A percentile compares a stretch with the other conserved stretches of the same genome.
Evolutionary conservation across 1,140 invertebrate genomes (phyloP).

Genomic region (Zeugodacus cucurbitae): DNA sequence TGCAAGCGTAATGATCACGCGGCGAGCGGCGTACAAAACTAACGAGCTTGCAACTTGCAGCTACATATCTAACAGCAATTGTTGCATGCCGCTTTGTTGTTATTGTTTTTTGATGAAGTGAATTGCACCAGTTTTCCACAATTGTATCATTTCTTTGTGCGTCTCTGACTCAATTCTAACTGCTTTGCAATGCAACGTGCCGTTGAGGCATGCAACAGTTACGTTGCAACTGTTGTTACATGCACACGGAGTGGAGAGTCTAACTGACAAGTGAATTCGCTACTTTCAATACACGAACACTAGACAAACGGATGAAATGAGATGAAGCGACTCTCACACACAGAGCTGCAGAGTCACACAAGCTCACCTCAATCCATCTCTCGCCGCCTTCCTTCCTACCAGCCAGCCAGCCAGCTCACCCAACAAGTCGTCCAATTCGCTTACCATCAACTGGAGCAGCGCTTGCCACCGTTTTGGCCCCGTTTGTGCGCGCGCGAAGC

Average conservation of each 20-base stretch:
- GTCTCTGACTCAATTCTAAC: not conserved
- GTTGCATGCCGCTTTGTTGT: not conserved
- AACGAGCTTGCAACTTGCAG: not conserved
- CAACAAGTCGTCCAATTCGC: not conserved
- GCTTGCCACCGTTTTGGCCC: not conserved
- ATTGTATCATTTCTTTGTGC: not conserved
- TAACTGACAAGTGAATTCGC: not conserved
- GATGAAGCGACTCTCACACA: not conserved
- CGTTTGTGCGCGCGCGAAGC: not conserved
- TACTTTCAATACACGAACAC: too few relatives aligned
- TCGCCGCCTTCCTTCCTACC: not conserved
- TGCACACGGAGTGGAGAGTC: not conserved
- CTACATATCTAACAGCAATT: not conserved
- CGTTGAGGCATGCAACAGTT: conserved; percentile 17
- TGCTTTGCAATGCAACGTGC: not conserved
- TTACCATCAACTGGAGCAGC: conserved; percentile 23
- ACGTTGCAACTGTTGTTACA: conserved; percentile 23
- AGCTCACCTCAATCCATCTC: not conserved
- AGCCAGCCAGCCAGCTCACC: not conserved
- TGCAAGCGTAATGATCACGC: not conserved
- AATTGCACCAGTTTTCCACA: conserved; percentile 23
- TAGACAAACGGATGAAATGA: too few relatives aligned
- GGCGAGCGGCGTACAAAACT: not conserved
- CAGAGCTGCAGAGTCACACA: not conserved
- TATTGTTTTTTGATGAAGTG: not conserved